phyloP scores from a whole-genome alignment of 2,888 invertebrate species.

The Agrilus biguttatus region DNA sequence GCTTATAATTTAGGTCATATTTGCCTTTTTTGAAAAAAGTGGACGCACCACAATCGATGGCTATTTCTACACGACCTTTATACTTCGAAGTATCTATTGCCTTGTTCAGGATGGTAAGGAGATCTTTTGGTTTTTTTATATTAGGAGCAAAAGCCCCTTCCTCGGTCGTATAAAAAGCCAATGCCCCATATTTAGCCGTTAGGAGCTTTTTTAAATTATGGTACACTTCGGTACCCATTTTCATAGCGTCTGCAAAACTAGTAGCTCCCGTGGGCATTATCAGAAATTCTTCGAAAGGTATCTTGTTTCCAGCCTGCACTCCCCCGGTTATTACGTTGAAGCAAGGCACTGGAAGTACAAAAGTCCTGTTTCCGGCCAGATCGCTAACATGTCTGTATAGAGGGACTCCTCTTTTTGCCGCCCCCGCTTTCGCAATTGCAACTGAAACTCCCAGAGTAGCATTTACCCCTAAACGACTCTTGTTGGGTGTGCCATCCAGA shows the following conservation, averaged over 20 bases:
- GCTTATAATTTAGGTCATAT: slow-evolving; percentile 96
- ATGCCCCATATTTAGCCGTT: slow-evolving; percentile 84
- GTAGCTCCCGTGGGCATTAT: slow-evolving; percentile 55
- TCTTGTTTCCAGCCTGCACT: slow-evolving; percentile 90
- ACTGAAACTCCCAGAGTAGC: slow-evolving; percentile 89
- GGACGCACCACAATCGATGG: slow-evolving; percentile 97
- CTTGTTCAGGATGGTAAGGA: slow-evolving; percentile 64
- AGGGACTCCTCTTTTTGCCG: slow-evolving; percentile 76
- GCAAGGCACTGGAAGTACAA: slow-evolving; percentile 84
- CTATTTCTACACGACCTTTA: slow-evolving; percentile 88
- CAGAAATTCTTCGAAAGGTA: slow-evolving; percentile 41
- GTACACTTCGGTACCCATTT: slow-evolving; percentile 90
- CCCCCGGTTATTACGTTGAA: slow-evolving; percentile 97
- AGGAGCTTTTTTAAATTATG: slow-evolving; percentile 93
- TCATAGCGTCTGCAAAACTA: slow-evolving; percentile 90
- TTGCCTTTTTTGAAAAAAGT: slow-evolving; percentile 70
- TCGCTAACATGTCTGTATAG: slow-evolving; percentile 84
- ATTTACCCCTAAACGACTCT: slow-evolving; percentile 84
- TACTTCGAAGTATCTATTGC: slow-evolving; percentile 91
- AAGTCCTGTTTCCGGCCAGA: slow-evolving; percentile 70
- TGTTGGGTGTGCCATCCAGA: slow-evolving; percentile 89
- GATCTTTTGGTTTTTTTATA: slow-evolving; percentile 89
- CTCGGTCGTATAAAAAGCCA: slow-evolving; percentile 93
- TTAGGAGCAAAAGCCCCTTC: slow-evolving; percentile 98
- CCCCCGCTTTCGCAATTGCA: slow-evolving; percentile 89